phyloP scores from a whole-genome alignment of 2,113 vertebrate species.

The Hemichromis elongatus region DNA sequence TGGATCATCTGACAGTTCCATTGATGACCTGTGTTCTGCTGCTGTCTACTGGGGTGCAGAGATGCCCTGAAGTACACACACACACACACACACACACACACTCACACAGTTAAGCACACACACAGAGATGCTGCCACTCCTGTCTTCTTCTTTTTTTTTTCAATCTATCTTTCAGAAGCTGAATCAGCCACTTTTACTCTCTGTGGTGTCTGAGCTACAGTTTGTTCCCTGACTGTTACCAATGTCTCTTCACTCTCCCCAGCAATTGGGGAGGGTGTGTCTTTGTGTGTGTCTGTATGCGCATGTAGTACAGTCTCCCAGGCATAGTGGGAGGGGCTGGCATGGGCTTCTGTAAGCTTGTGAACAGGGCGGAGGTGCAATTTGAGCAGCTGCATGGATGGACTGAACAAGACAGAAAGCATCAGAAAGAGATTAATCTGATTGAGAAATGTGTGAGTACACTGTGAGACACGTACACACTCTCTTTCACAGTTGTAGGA shows the following conservation, averaged over 20 bases:
- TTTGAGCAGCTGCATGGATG: slow-evolving; percentile 18
- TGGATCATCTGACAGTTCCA: slow-evolving; percentile 58
- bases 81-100: neutral
- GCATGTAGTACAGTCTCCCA: slow-evolving; percentile 5
- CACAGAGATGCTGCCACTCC: slow-evolving; percentile 9
- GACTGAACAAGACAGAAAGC: neutral
- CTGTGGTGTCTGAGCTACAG: slow-evolving; percentile 15
- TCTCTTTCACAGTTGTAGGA: neutral
- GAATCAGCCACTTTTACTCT: slow-evolving; percentile 46
- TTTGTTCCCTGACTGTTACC: slow-evolving; percentile 8
- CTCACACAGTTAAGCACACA: neutral
- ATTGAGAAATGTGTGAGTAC: slow-evolving; percentile 25
- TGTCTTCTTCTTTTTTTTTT: neutral
- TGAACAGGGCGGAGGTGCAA: slow-evolving; percentile 14
- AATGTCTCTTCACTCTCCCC: neutral
- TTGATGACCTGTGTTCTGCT: slow-evolving; percentile 29
- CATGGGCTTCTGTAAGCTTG: neutral
- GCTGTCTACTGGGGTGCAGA: neutral
- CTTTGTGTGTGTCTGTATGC: slow-evolving; percentile 1
- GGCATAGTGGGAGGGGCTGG: slow-evolving; percentile 28
- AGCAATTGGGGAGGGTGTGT: slow-evolving; percentile 12
- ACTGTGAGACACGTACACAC: neutral
- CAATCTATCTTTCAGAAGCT: slow-evolving; percentile 27
- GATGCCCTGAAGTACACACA: neutral
- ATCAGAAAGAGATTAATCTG: slow-evolving; percentile 30